These are phyloP conservation scores for Neosilurus mollespiculum DNA, from an alignment of 2,797 vertebrate genomes.

Conservation along the genomic window DNA sequence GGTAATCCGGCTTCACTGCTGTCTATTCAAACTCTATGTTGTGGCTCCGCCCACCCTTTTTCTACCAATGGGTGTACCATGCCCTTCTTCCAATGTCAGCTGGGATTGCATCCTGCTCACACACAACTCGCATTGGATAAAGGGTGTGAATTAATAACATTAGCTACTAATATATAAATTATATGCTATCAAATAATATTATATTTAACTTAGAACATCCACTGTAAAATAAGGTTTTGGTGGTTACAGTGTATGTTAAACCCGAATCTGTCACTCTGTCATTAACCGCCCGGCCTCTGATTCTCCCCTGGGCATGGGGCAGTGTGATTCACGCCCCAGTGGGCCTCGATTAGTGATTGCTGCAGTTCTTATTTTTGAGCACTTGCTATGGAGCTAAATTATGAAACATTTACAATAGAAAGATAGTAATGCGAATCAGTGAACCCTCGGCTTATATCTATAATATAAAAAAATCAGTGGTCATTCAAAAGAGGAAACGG, in stretches of 20 bases:
- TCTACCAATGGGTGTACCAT: no score
- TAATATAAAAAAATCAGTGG: no score
- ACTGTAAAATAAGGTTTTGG: background rate
- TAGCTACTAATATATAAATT: no score
- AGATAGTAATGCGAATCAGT: background rate
- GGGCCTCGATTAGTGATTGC: background rate
- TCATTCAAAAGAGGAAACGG: background rate
- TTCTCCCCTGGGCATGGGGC: background rate
- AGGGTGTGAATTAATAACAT: no score
- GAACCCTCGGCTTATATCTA: background rate
- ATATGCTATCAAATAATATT: no score
- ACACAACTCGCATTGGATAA: no score
- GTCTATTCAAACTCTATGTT: no score
- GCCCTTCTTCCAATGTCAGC: no score
- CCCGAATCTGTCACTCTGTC: background rate
- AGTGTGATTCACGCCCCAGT: background rate
- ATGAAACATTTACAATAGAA: background rate
- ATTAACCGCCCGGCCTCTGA: background rate
- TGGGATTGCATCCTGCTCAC: no score
- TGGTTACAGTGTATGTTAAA: background rate
- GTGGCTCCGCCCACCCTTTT: no score
- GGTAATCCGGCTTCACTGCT: no score
- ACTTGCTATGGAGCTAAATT: background rate
- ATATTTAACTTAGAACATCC: background rate
- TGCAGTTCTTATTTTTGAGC: background rate